phyloP scores from a whole-genome alignment of 2,888 invertebrate genomes.

The Caenorhabditis auriculariae region DNA sequence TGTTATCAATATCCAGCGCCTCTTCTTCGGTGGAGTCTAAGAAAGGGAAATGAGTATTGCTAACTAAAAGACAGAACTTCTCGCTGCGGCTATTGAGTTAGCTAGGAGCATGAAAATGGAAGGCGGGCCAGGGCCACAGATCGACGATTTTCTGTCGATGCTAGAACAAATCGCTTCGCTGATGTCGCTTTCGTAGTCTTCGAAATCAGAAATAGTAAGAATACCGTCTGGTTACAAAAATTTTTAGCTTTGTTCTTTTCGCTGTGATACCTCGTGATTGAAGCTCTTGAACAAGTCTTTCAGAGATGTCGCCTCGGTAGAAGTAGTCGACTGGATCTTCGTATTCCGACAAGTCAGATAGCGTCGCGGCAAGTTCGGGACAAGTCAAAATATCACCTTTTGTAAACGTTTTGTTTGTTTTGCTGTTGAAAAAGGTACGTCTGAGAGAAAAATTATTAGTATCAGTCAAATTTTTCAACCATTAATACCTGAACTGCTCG shows the following conservation, averaged over 20 bases:
- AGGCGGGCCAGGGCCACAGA: conserved; percentile 33
- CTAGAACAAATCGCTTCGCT: conserved; percentile 9
- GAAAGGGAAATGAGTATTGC: too few relatives aligned
- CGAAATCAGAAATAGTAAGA: conserved; percentile 22
- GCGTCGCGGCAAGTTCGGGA: conserved; percentile 13
- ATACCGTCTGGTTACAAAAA: conserved; percentile 13
- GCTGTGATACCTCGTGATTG: conserved; percentile 8
- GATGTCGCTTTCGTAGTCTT: conserved; percentile 30
- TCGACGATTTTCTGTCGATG: conserved; percentile 12
- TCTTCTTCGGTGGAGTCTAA: too few relatives aligned
- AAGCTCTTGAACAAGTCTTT: conserved; percentile 16
- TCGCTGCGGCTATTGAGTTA: conserved; percentile 10
- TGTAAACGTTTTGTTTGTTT: conserved; percentile 6
- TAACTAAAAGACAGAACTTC: conserved; percentile 8
- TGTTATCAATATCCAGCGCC: too few relatives aligned
- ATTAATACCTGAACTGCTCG: conserved; percentile 1
- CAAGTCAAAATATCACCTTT: conserved; percentile 22
- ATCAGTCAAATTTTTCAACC: not conserved
- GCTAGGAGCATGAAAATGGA: conserved; percentile 23
- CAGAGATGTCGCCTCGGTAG: conserved; percentile 16
- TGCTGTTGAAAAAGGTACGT: conserved; percentile 8
- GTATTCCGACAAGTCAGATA: conserved; percentile 29
- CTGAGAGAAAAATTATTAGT: conserved; percentile 3
- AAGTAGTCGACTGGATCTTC: conserved; percentile 33
- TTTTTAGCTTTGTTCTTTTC: not conserved